A percentile compares a stretch with the other conserved stretches of the same genome.
These are phyloP conservation scores for Dipodomys spectabilis DNA, from an alignment of 2,113 vertebrate genomes.

Conservation along the genomic window DNA sequence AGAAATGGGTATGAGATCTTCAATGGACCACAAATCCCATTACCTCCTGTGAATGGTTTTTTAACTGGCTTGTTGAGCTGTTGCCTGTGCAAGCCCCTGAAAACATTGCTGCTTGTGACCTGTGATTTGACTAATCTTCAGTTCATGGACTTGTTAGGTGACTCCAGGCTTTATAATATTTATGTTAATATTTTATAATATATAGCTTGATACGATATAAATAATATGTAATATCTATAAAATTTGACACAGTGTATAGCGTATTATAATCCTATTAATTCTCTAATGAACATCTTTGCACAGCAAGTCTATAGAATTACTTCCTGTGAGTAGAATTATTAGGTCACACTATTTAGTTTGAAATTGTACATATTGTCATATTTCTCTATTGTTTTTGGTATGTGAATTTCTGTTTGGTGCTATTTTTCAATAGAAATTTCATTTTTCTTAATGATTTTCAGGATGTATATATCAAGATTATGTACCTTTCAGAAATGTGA, in stretches of 20 bases:
- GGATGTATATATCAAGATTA: constrained; percentile 1
- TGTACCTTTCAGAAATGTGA: not conserved
- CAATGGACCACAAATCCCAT: not conserved
- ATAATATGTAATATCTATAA: too few species aligned
- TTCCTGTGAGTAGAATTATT: constrained; percentile 24
- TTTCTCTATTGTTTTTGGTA: constrained; percentile 21
- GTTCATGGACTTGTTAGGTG: not conserved
- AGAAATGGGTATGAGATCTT: not conserved
- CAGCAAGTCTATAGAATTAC: constrained; percentile 5
- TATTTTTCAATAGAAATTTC: not conserved
- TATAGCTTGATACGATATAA: too few species aligned
- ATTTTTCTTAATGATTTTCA: constrained; percentile 42
- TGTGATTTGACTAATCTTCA: not conserved
- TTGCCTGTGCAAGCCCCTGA: not conserved
- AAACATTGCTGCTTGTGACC: constrained; percentile 6
- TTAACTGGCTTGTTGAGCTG: not conserved
- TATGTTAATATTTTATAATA: not conserved
- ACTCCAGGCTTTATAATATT: not conserved
- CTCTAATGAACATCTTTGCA: constrained; percentile 19
- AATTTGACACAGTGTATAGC: too few species aligned
- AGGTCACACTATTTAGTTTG: not conserved
- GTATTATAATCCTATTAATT: not conserved
- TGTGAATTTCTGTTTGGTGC: constrained; percentile 30
- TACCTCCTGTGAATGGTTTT: not conserved
- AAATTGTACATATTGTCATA: not conserved